Conservation (phyloP, 2,797 vertebrate genomes). For the Falco concolor region DNA sequence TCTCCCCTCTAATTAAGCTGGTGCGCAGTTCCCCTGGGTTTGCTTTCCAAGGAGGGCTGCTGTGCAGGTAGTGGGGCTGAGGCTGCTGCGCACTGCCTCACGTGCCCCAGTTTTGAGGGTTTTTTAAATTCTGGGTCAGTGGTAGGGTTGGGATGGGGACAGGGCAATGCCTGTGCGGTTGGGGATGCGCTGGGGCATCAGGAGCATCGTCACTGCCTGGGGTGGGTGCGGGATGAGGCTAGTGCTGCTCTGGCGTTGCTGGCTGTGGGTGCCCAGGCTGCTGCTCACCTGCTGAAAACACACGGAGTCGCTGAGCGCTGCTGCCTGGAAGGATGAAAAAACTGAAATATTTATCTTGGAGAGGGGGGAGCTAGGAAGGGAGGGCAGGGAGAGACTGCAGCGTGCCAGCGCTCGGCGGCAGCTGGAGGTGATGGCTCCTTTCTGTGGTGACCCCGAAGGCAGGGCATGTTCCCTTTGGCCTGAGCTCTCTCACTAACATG, state of each 20-base stretch:
- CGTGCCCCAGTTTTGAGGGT: not conserved
- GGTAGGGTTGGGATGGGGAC: not conserved
- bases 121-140: not conserved
- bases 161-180: not conserved
- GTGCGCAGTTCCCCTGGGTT: not conserved
- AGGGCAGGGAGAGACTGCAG: not conserved
- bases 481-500: not conserved
- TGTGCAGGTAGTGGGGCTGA: not conserved
- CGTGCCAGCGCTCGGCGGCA: rapidly evolving
- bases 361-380: not conserved
- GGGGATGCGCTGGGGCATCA: rapidly evolving
- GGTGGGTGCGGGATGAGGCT: not conserved
- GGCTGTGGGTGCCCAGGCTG: not conserved
- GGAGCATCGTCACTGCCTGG: rapidly evolving
- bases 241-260: not conserved
- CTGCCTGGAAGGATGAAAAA: slow-evolving; percentile 38
- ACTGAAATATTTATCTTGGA: slow-evolving; percentile 41
- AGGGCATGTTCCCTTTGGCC: not conserved
- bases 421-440: not conserved
- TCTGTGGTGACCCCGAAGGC: not conserved
- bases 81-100: rapidly evolving
- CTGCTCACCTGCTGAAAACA: not conserved
- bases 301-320: not conserved
- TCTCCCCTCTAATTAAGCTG: not conserved
- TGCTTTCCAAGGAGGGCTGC: not conserved